Evolutionary conservation across 2,113 vertebrate species (phyloP), one percentile per base, ranked within the genome.

Genomic region (Carassius carassius): DNA sequence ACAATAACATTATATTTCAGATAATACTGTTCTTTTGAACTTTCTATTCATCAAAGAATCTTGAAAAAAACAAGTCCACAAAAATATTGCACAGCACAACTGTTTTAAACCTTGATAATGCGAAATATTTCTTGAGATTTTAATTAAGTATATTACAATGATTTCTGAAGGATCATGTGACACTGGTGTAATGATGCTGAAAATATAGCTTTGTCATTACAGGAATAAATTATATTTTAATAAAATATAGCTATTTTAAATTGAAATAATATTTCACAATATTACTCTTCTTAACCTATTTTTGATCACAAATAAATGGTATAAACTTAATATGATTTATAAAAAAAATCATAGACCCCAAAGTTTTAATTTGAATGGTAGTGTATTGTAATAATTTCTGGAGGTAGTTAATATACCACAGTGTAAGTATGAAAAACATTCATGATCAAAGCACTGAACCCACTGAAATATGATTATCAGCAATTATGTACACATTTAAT

Each of bases 401-500:
- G 4, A 72, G 35, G 19, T 37, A 72, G 19, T 70, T 41, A n/a
- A 49, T 29, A 51, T 75, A 25, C 72, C 72, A 75, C n/a, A 49
- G 6, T 37, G 37, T 21, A 10, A 60, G 19, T 21, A 77, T 10
- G 14, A 63, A 69, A 69, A 29, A 67, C 5, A 25, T 6, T n/a
- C 21, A 25, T 29, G 56, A 51, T 56, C 47, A 72, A 29, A 72
- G 54, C 17, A 70, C 35, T 25, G 37, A 80, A 23, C 67, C 75
- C 51, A 78, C 37, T 17, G 78, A 44, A 44, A 67, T 60, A 70
- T 63, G 67, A 65, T 62, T 58, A 56, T 35, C 6, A 44, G 60
- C 63, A 56, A 67, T 56, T 77, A 65, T 32, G 56, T 77, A 83
- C 25, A 83, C 19, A 44, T 84, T 17, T 76, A 78, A 78, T 56